Percentiles rank a stretch among this genome's conserved stretches.
phyloP scores from a whole-genome alignment of 2,797 vertebrate species.

The Crocodylus rhombifer region DNA sequence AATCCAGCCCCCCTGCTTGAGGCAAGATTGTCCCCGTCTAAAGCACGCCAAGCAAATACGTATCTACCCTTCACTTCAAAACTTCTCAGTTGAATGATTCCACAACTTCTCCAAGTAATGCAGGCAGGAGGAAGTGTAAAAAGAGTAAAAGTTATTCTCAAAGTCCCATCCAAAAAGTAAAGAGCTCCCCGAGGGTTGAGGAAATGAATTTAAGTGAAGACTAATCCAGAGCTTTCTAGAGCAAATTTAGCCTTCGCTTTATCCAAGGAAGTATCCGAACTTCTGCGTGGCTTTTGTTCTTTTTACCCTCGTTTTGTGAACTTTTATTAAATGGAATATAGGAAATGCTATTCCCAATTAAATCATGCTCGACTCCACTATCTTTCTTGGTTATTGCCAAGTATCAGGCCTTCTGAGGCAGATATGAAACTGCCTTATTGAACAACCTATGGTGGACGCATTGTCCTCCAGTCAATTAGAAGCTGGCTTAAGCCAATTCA shows the following conservation, averaged over 20 bases:
- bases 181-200: not conserved
- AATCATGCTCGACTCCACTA: not conserved
- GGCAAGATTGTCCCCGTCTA: no score
- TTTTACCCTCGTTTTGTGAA: not conserved
- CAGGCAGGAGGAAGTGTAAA: not conserved
- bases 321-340: not conserved
- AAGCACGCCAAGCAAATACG: no score
- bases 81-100: no score
- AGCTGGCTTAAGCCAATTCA: constrained; percentile 57
- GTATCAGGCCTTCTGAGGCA: constrained; percentile 27
- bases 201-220: not conserved
- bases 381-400: not conserved
- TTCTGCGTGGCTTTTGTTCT: not conserved
- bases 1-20: no score
- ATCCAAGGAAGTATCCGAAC: not conserved
- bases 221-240: not conserved
- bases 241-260: not conserved
- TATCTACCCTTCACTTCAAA: no score
- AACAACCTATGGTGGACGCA: not conserved
- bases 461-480: constrained; percentile 40
- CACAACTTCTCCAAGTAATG: no score
- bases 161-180: not conserved
- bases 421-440: not conserved
- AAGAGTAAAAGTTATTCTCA: not conserved
- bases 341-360: not conserved